Conservation (phyloP, 2,113 vertebrate genomes). For the Okapia johnstoni region DNA sequence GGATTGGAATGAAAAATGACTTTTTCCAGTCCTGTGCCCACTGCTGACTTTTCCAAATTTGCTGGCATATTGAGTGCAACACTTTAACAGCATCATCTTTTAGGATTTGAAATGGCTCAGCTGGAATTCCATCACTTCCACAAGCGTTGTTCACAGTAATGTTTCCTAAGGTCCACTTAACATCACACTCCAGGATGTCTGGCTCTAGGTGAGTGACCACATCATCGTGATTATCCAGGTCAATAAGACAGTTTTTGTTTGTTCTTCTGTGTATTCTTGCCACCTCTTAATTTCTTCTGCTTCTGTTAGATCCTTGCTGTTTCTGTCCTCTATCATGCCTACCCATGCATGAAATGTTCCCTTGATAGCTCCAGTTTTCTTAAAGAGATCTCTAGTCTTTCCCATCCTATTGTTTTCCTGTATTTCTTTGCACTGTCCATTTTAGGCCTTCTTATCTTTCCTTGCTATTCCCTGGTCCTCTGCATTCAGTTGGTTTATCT, state of each 20-base stretch:
- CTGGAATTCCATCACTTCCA: not conserved
- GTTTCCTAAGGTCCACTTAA: not conserved
- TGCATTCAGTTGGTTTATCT: not conserved
- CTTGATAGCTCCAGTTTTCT: not conserved
- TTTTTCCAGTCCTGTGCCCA: not conserved
- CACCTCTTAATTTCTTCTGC: not conserved
- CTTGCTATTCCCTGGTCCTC: not conserved
- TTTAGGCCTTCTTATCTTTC: not conserved
- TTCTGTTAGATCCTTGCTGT: not conserved
- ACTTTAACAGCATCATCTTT: not conserved
- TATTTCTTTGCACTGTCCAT: not conserved
- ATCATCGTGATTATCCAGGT: rapidly evolving
- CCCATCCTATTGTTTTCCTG: not conserved
- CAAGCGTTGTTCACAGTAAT: not conserved
- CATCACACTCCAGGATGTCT: not conserved
- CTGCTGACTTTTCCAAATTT: not conserved
- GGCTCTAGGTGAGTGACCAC: not conserved
- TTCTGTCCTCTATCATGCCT: not conserved
- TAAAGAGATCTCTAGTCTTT: not conserved
- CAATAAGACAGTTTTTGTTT: not conserved
- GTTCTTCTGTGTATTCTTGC: not conserved
- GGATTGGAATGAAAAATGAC: not conserved
- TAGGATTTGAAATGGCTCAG: not conserved
- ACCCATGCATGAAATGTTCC: not conserved
- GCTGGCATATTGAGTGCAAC: not conserved